Evolutionary conservation across 1,140 invertebrate species (phyloP).

Genomic region (Calephelis virginiensis): DNA sequence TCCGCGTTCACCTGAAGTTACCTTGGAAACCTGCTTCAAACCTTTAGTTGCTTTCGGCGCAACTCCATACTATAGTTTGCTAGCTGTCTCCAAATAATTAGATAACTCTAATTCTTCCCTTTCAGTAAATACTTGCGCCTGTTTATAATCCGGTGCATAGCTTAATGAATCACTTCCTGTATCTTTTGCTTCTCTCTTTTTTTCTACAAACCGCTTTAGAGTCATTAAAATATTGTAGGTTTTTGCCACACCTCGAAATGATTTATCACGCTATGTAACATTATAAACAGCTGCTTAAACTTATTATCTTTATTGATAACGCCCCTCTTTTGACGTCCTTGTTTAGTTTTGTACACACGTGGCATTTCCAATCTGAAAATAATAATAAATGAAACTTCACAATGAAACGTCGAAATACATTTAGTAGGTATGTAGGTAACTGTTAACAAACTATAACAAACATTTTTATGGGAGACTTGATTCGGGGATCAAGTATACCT

Average conservation of each 20-base stretch:
- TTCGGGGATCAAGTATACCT: too few relatives aligned
- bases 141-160: not conserved
- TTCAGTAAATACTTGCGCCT: not conserved
- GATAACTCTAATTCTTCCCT: not conserved
- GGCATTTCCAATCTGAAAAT: not conserved
- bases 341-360: slow-evolving; percentile 2
- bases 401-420: not conserved
- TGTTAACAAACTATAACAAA: not conserved
- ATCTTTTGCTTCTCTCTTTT: not conserved
- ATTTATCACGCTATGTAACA: not conserved
- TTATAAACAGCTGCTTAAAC: not conserved
- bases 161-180: not conserved
- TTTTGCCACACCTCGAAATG: not conserved
- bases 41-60: not conserved
- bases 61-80: not conserved
- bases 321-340: not conserved
- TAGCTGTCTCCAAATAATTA: not conserved
- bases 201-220: not conserved
- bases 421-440: not conserved
- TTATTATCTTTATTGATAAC: slow-evolving; percentile 1
- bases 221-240: not conserved
- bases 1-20: slow-evolving; percentile 1
- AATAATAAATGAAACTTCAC: not conserved
- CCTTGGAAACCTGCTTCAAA: not conserved
- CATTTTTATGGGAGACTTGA: not conserved